These are phyloP conservation scores for Colostygia pectinataria DNA, from an alignment of 2,888 invertebrate genomes.

Conservation along the genomic window DNA sequence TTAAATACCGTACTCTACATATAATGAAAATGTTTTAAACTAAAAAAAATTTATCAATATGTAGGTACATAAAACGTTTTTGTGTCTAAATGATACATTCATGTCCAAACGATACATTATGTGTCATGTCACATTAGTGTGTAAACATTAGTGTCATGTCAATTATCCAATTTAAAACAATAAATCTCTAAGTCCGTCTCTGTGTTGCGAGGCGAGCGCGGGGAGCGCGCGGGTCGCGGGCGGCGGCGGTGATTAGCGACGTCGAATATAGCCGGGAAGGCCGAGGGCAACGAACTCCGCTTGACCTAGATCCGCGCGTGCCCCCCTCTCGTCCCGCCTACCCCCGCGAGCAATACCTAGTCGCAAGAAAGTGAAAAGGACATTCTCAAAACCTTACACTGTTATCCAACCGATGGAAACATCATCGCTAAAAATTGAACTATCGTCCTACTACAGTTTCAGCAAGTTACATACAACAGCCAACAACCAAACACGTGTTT, in stretches of 20 bases:
- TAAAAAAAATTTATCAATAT: no score
- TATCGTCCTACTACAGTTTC: constrained; percentile 10
- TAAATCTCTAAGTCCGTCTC: constrained; percentile 47
- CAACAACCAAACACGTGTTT: constrained; percentile 21
- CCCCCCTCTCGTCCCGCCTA: constrained; percentile 41
- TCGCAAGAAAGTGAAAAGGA: constrained; percentile 77
- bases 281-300: constrained; percentile 82
- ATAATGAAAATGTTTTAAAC: no score
- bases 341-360: constrained; percentile 34
- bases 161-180: no score
- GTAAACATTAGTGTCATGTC: no score
- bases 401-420: constrained; percentile 27
- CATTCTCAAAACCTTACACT: constrained; percentile 47
- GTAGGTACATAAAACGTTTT: no score
- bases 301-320: constrained; percentile 74
- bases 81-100: no score
- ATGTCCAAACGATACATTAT: no score
- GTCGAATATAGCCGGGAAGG: constrained; percentile 81
- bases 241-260: constrained; percentile 70
- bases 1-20: no score
- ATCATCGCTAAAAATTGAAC: constrained; percentile 11
- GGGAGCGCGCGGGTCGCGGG: constrained; percentile 39
- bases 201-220: constrained; percentile 43
- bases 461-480: constrained; percentile 19
- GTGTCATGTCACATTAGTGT: no score